Conservation (phyloP, 1,140 invertebrate genomes). For the Heliconius himera region DNA sequence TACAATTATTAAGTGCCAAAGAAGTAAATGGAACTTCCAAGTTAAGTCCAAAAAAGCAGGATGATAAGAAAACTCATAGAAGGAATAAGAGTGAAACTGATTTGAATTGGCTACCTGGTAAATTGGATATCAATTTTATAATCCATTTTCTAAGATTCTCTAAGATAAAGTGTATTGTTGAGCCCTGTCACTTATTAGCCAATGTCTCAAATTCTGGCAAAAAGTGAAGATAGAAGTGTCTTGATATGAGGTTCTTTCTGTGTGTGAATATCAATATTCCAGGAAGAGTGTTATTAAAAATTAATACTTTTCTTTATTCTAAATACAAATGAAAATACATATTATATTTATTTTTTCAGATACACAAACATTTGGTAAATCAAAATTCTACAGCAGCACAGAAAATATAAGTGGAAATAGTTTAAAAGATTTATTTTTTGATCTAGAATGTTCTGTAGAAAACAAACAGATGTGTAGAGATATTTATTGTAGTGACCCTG, state of each 20-base stretch:
- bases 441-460: constrained; percentile 93
- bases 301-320: background rate
- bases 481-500: constrained; percentile 84
- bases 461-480: constrained; percentile 87
- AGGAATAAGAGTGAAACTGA: constrained; percentile 88
- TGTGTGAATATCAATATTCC: background rate
- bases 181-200: no score
- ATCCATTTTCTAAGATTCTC: no score
- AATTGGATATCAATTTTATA: constrained; percentile 4
- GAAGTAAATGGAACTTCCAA: constrained; percentile 81
- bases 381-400: constrained; percentile 74
- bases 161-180: no score
- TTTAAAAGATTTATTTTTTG: constrained; percentile 92
- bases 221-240: no score
- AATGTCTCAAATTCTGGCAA: no score
- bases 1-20: constrained; percentile 68
- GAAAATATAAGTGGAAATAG: constrained; percentile 68
- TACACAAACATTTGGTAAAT: constrained; percentile 70
- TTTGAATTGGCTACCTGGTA: constrained; percentile 84
- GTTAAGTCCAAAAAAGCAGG: constrained; percentile 75
- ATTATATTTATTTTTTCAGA: constrained; percentile 54
- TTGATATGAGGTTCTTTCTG: no score
- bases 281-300: background rate
- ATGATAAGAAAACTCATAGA: constrained; percentile 82
- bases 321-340: constrained; percentile 15